Percentiles rank a stretch among this genome's conserved stretches.
Conservation (phyloP, 2,113 vertebrate species). For the Henicopernis longicauda region DNA sequence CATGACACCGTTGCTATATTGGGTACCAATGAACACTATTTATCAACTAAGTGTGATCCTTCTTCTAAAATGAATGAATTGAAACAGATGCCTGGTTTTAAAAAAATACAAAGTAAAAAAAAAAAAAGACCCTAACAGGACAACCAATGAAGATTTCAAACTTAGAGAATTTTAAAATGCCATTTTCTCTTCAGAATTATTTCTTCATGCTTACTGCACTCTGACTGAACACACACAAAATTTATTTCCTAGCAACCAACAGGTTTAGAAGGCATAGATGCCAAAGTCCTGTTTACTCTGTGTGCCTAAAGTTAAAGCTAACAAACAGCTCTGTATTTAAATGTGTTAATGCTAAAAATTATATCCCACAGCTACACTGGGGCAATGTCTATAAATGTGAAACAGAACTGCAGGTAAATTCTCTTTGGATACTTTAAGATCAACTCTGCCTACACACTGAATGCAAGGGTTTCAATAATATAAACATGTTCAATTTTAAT, state of each 20-base stretch:
- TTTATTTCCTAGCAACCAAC: constrained; percentile 64
- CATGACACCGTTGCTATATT: neutral
- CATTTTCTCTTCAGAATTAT: constrained; percentile 53
- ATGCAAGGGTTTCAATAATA: constrained; percentile 84
- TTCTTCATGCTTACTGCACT: constrained; percentile 34
- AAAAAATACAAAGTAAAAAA: neutral
- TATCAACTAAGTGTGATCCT: neutral
- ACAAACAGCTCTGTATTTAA: constrained; percentile 88
- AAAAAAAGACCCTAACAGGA: neutral
- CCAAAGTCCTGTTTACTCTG: constrained; percentile 61
- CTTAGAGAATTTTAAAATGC: constrained; percentile 39
- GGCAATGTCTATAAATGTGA: constrained; percentile 78
- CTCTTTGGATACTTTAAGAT: constrained; percentile 84
- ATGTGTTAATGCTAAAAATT: constrained; percentile 86
- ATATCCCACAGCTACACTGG: constrained; percentile 79
- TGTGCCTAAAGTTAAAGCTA: constrained; percentile 79
- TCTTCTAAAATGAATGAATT: neutral
- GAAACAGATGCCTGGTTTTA: neutral
- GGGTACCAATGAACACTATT: neutral
- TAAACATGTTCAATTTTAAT: constrained; percentile 93
- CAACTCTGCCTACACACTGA: constrained; percentile 77
- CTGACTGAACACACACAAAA: constrained; percentile 43
- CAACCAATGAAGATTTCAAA: constrained; percentile 3
- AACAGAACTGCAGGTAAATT: constrained; percentile 81
- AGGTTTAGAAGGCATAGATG: constrained; percentile 68